Evolutionary conservation across 2,888 invertebrate genomes (phyloP).

Genomic region (Rugalucina vietnamica): DNA sequence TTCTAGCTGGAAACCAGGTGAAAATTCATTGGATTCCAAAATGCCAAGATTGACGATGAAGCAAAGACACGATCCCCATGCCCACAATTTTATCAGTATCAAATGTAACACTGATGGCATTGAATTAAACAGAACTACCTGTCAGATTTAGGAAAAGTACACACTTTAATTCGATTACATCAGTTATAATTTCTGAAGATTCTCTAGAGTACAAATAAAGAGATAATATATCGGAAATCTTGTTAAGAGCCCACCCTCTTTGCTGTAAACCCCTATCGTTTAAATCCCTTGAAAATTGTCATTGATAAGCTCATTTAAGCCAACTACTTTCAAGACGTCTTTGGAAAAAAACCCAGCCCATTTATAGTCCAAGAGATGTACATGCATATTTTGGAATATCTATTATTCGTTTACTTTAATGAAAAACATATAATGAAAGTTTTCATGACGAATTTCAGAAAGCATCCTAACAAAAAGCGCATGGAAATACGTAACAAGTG

Average conservation of each 20-base stretch:
- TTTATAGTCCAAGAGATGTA: too few relatives aligned
- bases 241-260: background rate
- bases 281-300: background rate
- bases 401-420: too few relatives aligned
- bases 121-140: background rate
- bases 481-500: too few relatives aligned
- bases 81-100: background rate
- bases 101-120: background rate
- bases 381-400: too few relatives aligned
- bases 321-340: too few relatives aligned
- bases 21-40: background rate
- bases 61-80: background rate
- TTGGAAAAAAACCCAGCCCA: too few relatives aligned
- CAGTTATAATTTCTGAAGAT: background rate
- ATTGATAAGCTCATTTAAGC: too few relatives aligned
- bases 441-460: too few relatives aligned
- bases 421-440: too few relatives aligned
- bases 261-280: background rate
- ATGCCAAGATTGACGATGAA: background rate
- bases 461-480: too few relatives aligned
- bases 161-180: slow-evolving; percentile 15
- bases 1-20: background rate
- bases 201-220: background rate
- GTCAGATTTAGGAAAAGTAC: slow-evolving; percentile 12
- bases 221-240: background rate